Base-by-base conservation (phyloP, 64 coral and sea anemone species). In the Montipora foliosa region DNA sequence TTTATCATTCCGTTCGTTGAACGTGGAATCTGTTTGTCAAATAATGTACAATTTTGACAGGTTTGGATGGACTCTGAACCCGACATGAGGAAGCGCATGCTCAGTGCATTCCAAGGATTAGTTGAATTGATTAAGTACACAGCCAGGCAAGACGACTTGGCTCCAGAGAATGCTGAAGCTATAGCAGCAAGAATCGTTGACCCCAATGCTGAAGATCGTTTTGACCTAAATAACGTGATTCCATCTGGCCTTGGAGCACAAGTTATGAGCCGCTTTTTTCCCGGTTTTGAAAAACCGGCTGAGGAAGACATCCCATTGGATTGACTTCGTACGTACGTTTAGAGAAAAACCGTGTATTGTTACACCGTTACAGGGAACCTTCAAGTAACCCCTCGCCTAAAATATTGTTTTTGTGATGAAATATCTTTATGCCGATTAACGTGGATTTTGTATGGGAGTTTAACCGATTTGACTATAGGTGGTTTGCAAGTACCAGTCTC, bases 11-110 rank as follows among this genome's bases (percentile, higher is more conserved):
- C 37, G 37, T 37, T 37, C 37, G 37, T 37, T 37, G 2, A 37
- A 37, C 2, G 0, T 37, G 37, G 37, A 37, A 55, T 55, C 5
- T 55, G 0, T 7, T 55, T 55, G 10, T 37, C 0, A 37, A 37
- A 55, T 55, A 37, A 37, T 64, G 9, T 71, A 22, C 4, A 6
- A 14, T 71, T 24, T 71, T 24, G 20, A 71, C 10, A 71, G 68
- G 76, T 78, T 78, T 67, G 59, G 80, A 19, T 66, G 24, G 16
- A 16, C 10, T 5, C 57, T 16, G 80, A 83, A 46, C 58, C 5
- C 11, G 16, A 67, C 58, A 47, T 83, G 80, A 83, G 80, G 14
- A 55, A 20, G 13, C 80, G 80, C 13, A 83, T 83, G 80, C 80
- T 83, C 59, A 44, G 47, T 83, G 80, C 80, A 67, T 66, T 83